phyloP scores from a whole-genome alignment of 2,113 vertebrate genomes.

The Leuciscus idus region DNA sequence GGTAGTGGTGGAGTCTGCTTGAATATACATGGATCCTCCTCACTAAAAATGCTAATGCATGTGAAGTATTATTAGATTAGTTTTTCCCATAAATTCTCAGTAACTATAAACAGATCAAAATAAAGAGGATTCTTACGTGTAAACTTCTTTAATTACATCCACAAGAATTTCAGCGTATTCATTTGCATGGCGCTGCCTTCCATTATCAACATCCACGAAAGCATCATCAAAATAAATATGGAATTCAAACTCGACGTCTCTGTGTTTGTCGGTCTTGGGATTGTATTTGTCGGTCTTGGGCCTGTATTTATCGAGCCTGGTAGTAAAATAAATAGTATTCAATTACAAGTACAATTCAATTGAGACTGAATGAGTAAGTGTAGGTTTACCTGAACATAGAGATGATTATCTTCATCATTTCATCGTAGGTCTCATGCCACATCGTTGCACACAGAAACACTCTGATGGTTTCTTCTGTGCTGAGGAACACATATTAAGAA shows the following conservation, averaged over 20 bases:
- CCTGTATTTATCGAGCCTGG: constrained; percentile 72
- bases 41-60: constrained; percentile 66
- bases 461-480: constrained; percentile 46
- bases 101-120: neutral
- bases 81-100: neutral
- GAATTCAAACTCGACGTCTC: constrained; percentile 65
- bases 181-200: constrained; percentile 56
- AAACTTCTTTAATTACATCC: constrained; percentile 62
- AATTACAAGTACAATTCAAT: neutral
- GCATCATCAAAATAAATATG: constrained; percentile 72
- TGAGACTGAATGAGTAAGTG: neutral
- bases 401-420: constrained; percentile 76
- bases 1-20: constrained; percentile 27
- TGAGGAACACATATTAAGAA: neutral
- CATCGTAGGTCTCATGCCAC: constrained; percentile 77
- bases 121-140: constrained; percentile 55
- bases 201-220: constrained; percentile 47
- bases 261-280: rapidly evolving
- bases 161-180: constrained; percentile 61
- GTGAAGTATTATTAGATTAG: neutral
- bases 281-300: constrained; percentile 37
- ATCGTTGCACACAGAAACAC: constrained; percentile 77
- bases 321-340: neutral
- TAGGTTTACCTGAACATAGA: constrained; percentile 75
- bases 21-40: constrained; percentile 55